Conservation (phyloP, 2,888 invertebrate species). For the Labia minor region DNA sequence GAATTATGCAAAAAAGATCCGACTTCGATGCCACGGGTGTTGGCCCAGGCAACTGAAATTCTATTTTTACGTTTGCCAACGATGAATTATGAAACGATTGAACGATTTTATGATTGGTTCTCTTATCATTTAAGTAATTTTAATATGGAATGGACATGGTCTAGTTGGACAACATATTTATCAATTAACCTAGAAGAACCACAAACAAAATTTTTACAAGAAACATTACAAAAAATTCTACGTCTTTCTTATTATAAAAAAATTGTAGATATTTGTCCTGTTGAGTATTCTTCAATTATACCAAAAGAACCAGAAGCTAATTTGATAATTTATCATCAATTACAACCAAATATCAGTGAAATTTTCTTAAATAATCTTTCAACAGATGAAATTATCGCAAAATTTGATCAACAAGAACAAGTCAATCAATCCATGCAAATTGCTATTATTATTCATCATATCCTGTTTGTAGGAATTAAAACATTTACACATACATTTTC, state of each 20-base stretch:
- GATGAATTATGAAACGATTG: not conserved
- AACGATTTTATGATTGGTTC: not conserved
- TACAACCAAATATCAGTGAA: too few species aligned
- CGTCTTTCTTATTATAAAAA: not conserved
- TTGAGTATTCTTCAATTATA: not conserved
- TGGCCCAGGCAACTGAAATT: not conserved
- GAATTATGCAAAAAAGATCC: not conserved
- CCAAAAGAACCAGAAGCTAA: not conserved
- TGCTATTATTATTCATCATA: not conserved
- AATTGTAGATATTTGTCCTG: not conserved
- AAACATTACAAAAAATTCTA: not conserved
- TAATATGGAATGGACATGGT: not conserved
- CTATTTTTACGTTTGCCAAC: not conserved
- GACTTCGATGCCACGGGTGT: not conserved
- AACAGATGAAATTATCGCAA: too few species aligned
- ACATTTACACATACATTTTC: not conserved
- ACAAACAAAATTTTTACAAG: not conserved
- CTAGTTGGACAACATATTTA: not conserved
- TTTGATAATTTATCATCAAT: not conserved
- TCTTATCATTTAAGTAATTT: slow-evolving; percentile 1
- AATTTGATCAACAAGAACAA: not conserved
- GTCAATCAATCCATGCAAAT: not conserved
- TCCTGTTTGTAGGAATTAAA: not conserved
- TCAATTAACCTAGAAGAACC: not conserved
- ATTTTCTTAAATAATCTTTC: too few species aligned